phyloP scores from a whole-genome alignment of 2,888 invertebrate species.

The Melanchra persicariae region DNA sequence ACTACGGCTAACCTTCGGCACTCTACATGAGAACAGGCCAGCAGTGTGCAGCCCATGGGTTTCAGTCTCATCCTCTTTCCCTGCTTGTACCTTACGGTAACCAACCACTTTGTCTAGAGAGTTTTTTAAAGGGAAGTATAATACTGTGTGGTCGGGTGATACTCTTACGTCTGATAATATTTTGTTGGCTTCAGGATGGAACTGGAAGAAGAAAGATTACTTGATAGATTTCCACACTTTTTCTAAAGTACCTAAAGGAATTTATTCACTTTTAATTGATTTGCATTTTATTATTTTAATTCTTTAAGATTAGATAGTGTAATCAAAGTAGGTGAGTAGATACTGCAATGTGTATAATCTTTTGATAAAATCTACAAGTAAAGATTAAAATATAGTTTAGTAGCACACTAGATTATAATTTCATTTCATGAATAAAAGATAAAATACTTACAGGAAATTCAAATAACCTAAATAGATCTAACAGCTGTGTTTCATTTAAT shows the following conservation, averaged over 20 bases:
- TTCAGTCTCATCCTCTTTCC: conserved; percentile 82
- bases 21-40: conserved; percentile 83
- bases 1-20: conserved; percentile 76
- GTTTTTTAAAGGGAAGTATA: conserved; percentile 93
- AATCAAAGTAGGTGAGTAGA: conserved; percentile 27
- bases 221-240: neutral
- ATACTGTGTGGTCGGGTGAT: conserved; percentile 85
- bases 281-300: neutral
- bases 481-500: conserved; percentile 83
- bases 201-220: conserved; percentile 76
- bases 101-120: conserved; percentile 92
- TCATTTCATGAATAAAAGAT: conserved; percentile 47
- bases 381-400: conserved; percentile 22
- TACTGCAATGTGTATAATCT: conserved; percentile 7
- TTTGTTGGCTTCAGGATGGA: conserved; percentile 84
- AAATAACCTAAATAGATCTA: conserved; percentile 89
- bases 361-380: neutral
- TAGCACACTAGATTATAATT: conserved; percentile 29
- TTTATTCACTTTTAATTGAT: neutral
- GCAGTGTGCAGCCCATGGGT: conserved; percentile 81
- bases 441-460: conserved; percentile 89
- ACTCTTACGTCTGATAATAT: conserved; percentile 90
- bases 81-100: conserved; percentile 90
- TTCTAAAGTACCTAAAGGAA: no score
- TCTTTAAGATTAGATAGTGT: conserved; percentile 18